phyloP scores from a whole-genome alignment of 2,888 invertebrate species.

The Agonopterix alstromeriana region DNA sequence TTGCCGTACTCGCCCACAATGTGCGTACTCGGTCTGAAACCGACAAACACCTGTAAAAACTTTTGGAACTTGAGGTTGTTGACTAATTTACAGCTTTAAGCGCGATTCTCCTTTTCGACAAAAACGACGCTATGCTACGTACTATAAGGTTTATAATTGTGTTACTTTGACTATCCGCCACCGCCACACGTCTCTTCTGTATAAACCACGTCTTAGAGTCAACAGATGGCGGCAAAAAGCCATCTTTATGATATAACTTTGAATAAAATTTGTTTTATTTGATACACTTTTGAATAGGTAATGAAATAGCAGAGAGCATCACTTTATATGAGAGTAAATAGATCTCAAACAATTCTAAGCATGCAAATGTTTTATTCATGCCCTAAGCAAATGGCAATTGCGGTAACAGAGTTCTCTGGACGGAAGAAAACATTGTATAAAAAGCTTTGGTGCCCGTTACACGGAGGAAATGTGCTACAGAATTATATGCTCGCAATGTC shows the following conservation, averaged over 20 bases:
- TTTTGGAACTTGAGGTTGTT: neutral
- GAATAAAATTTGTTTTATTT: neutral
- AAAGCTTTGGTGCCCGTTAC: constrained; percentile 34
- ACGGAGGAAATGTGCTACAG: constrained; percentile 39
- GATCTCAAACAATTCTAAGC: constrained; percentile 44
- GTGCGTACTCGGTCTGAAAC: no score
- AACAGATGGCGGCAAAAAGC: neutral
- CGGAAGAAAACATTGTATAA: constrained; percentile 25
- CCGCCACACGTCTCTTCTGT: no score
- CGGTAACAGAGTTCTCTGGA: constrained; percentile 39
- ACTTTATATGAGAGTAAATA: constrained; percentile 25
- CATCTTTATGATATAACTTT: neutral
- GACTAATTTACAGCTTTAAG: neutral
- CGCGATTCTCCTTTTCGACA: no score
- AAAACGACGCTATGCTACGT: no score
- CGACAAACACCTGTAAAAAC: no score
- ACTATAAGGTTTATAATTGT: no score
- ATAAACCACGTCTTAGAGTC: no score
- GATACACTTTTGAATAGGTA: neutral
- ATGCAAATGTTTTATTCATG: constrained; percentile 65
- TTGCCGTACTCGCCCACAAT: no score
- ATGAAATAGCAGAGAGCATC: neutral
- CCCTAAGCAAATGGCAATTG: constrained; percentile 54
- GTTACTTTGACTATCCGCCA: no score
- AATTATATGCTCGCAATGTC: constrained; percentile 49